Base-by-base conservation (phyloP, 2,797 vertebrate species). In the Champsocephalus esox region DNA sequence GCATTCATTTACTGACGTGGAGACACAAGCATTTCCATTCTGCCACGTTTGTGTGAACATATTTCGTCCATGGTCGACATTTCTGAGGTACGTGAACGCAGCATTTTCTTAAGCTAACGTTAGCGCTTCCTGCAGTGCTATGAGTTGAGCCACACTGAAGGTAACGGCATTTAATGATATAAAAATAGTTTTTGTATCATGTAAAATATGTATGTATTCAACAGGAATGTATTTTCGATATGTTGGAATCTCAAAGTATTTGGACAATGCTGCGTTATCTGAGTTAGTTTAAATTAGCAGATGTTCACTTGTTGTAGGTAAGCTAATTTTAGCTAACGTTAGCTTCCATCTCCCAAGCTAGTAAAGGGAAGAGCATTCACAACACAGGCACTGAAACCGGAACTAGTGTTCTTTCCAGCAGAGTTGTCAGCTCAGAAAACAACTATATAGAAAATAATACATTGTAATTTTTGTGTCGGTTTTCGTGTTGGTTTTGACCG, bases 61-160 rank as follows among this genome's bases (percentile, higher is more conserved):
- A 1, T 45, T n/a, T 34, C 10, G 5, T 5, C 3, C 0, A 12
- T 28, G 34, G 3, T 0, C 38, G 2, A 3, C 8, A 12, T 32
- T 73, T 55, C 11, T 3, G 3, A 32, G 11, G 52, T 3, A 3
- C 44, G 0, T 85, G 79, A 92, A 91, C n/a, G 84, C 76, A 66
- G 12, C 90, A 63, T 8, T 3, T 9, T 13, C 12, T 3, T 2
- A n/a, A 61, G 80, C 72, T 84, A 75, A 32, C 60, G 21, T 21
- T 79, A 82, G 77, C 79, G 45, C 58, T 70, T 77, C 60, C 70
- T 77, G 76, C 32, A 55, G 66, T 89, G 89, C 63, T 86, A 91
- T 91, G 91, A 92, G 84, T 90, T 90, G 79, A 92, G 78, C 19
- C 32, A 74, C 50, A 78, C 70, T 54, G 16, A 88, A 84, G 92